Evolutionary conservation across 2,797 vertebrate species (phyloP).

Genomic region (Chelmon rostratus): DNA sequence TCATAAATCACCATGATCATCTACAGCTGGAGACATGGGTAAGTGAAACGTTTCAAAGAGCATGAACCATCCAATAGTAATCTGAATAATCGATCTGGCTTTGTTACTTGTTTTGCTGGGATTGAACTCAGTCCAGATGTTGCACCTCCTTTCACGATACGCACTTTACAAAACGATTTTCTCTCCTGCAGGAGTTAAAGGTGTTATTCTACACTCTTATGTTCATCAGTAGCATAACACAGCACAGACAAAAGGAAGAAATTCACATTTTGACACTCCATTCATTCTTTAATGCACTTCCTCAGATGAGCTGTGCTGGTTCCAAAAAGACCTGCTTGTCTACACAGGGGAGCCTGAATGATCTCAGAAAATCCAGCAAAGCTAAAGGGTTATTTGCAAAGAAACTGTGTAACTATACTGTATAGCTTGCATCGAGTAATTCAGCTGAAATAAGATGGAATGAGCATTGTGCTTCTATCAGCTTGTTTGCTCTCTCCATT

Average conservation of each 20-base stretch:
- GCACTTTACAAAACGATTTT: too few relatives aligned
- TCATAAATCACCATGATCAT: slow-evolving; percentile 24
- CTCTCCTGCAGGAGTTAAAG: background rate
- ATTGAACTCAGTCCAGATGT: too few relatives aligned
- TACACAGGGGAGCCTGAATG: slow-evolving; percentile 8
- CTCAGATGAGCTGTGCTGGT: background rate
- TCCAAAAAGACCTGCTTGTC: background rate
- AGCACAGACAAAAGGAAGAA: background rate
- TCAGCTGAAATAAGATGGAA: too few relatives aligned
- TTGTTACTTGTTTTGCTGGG: slow-evolving; percentile 17
- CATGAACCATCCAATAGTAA: slow-evolving; percentile 2
- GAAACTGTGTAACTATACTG: too few relatives aligned
- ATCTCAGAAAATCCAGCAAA: background rate
- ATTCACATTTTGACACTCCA: background rate
- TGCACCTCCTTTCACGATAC: background rate
- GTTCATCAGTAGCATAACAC: background rate
- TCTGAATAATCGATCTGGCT: background rate
- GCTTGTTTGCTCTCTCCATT: slow-evolving; percentile 5
- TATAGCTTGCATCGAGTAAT: too few relatives aligned
- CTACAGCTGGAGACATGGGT: slow-evolving; percentile 8
- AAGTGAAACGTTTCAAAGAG: background rate
- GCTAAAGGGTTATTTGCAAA: slow-evolving; percentile 3
- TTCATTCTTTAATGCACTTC: background rate
- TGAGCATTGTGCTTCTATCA: slow-evolving; percentile 17
- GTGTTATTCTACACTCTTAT: background rate